Base-by-base conservation (phyloP, 1,140 invertebrate genomes). In the Choristoneura fumiferana region DNA sequence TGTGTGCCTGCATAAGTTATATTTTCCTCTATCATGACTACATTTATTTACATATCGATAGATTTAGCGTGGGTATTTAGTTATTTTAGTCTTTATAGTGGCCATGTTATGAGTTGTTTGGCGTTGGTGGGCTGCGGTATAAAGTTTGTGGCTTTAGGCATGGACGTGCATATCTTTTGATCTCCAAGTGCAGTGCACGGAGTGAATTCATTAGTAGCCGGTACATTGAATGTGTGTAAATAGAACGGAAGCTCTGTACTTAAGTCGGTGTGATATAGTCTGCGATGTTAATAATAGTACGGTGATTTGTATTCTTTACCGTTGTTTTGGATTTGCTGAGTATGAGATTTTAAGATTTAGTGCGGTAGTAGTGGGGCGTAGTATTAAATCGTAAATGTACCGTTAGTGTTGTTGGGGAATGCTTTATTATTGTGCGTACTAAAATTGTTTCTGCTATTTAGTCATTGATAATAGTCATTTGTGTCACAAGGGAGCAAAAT, bases 151-250 rank as follows among this genome's bases (percentile, higher is more conserved):
- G 65, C 71, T 60, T 52, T 63, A 69, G 67, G 69, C 79, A 74
- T 76, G 80, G 70, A 74, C 70, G 62, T 68, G 81, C 78, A 82
- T 86, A 86, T 86, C 79, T 84, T 81, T 78, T 63, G 71, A 86
- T 82, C 79, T 84, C 69, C 62, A 70, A 69, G 73, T 77, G 73
- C 43, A 49, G 17, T n/a, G 18, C 1, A 12, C 68, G 64, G 62
- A 76, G 73, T 82, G 83, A 81, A 86, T 84, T 85, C 74, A 85
- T 85, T 84, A 86, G 67, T 56, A 14, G 71, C 68, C 59, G 61
- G 60, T 70, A 69, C 63, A 62, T 62, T 76, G 68, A 75, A 82
- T 82, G 71, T 83, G 78, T 85, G 82, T 81, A 85, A 84, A 81
- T 84, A 76, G 82, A 85, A 81, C 82, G 82, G 82, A 85, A 85